These are phyloP conservation scores for Aurelia aurita DNA, from an alignment of 30 jellyfish, hydroid and myxozoan species.

Conservation along the genomic window DNA sequence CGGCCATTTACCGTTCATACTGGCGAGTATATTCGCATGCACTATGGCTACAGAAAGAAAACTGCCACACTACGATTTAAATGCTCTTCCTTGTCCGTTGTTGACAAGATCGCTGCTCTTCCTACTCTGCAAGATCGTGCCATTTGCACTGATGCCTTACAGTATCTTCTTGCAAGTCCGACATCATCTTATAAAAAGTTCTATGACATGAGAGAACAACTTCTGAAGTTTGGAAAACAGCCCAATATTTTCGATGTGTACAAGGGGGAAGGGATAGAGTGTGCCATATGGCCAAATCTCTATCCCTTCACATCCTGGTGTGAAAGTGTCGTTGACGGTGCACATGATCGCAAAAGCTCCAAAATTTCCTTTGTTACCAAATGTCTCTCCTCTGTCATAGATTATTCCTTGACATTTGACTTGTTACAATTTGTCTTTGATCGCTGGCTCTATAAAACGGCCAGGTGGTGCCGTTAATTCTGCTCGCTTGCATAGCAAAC, in stretches of 20 bases:
- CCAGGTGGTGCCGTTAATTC: neutral
- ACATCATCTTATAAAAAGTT: neutral
- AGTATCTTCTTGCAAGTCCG: neutral
- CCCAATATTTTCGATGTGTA: neutral
- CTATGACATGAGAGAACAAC: neutral
- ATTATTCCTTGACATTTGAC: conserved; percentile 8
- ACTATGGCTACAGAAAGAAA: conserved; percentile 38
- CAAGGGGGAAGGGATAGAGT: conserved; percentile 39
- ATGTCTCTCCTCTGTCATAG: conserved; percentile 5
- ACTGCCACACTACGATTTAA: neutral
- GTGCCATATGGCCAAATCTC: conserved; percentile 44
- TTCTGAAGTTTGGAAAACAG: neutral
- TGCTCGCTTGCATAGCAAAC: neutral
- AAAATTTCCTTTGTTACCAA: neutral
- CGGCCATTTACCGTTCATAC: conserved; percentile 28
- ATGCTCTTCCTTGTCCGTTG: neutral
- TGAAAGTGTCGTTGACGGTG: conserved; percentile 24
- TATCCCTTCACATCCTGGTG: conserved; percentile 60
- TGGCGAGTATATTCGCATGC: neutral
- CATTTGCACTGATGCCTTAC: neutral
- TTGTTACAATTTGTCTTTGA: conserved; percentile 40
- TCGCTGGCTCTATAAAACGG: conserved; percentile 26
- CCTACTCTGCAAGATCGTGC: neutral
- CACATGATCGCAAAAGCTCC: neutral
- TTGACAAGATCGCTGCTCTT: neutral